Percentiles rank a stretch among this genome's conserved stretches.
Evolutionary conservation across 2,113 vertebrate species (phyloP).

Genomic region (Synchiropus splendidus): DNA sequence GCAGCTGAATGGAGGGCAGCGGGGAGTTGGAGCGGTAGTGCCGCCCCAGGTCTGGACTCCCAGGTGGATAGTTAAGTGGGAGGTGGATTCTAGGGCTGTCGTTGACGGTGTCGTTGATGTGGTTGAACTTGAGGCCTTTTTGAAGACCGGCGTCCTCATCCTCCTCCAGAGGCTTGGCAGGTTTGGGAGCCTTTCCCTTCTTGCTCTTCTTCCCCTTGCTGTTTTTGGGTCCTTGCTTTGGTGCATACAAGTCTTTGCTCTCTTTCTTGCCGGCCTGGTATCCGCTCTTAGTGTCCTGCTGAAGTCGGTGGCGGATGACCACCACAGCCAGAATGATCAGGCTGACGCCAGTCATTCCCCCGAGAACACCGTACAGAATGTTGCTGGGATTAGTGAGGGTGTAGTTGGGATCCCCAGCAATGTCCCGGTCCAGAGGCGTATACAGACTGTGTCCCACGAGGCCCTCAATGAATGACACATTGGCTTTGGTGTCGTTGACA

Average conservation of each 20-base stretch:
- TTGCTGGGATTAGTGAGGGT: constrained; percentile 80
- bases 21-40: constrained; percentile 98
- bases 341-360: constrained; percentile 81
- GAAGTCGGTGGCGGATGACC: constrained; percentile 81
- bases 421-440: constrained; percentile 89
- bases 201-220: constrained; percentile 86
- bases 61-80: constrained; percentile 90
- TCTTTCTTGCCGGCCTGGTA: constrained; percentile 98
- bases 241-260: constrained; percentile 88
- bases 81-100: constrained; percentile 94
- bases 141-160: constrained; percentile 86
- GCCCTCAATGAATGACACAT: constrained; percentile 82
- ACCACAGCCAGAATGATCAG: constrained; percentile 84
- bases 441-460: constrained; percentile 91
- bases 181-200: constrained; percentile 89
- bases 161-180: constrained; percentile 82
- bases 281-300: constrained; percentile 91
- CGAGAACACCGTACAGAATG: constrained; percentile 84
- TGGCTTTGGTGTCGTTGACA: constrained; percentile 86
- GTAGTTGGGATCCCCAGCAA: constrained; percentile 88
- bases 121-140: constrained; percentile 91
- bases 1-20: constrained; percentile 91
- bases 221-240: constrained; percentile 84
- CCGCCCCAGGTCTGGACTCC: constrained; percentile 89
- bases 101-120: constrained; percentile 81